These are phyloP conservation scores for Andrena cerasifolii DNA, from an alignment of 1,140 invertebrate species.

Conservation along the genomic window DNA sequence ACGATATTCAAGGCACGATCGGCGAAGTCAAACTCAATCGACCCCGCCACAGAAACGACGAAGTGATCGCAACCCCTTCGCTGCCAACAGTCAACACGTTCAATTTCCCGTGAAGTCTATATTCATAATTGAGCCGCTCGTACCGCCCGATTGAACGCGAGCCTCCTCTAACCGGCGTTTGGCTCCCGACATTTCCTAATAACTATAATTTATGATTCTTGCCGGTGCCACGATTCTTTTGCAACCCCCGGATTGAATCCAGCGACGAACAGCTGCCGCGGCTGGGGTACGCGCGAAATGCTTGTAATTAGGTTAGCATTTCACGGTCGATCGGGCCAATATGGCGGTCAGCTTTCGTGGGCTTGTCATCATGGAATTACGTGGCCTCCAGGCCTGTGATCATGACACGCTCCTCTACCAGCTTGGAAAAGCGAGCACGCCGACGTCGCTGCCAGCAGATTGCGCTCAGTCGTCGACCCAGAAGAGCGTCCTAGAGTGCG, in stretches of 20 bases:
- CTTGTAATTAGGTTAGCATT: slow-evolving; percentile 48
- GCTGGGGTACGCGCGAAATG: background rate
- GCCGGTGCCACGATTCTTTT: slow-evolving; percentile 9
- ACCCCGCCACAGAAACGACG: no score
- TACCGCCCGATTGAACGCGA: background rate
- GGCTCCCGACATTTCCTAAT: slow-evolving; percentile 22
- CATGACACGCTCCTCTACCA: slow-evolving; percentile 41
- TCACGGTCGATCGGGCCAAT: slow-evolving; percentile 36
- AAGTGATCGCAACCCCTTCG: no score
- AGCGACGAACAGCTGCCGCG: background rate
- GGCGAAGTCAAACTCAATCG: no score
- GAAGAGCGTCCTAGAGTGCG: no score
- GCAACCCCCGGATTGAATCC: background rate
- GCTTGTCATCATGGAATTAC: slow-evolving; percentile 57
- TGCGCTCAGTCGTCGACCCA: slow-evolving; percentile 25
- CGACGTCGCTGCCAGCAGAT: background rate
- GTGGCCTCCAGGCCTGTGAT: slow-evolving; percentile 39
- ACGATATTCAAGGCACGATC: no score
- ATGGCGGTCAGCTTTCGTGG: slow-evolving; percentile 40
- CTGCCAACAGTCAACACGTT: background rate
- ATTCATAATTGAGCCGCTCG: slow-evolving; percentile 6
- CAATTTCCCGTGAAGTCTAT: background rate
- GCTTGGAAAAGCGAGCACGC: slow-evolving; percentile 41
- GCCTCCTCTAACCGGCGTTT: slow-evolving; percentile 29
- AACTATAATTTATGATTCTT: slow-evolving; percentile 27